Base-by-base conservation (phyloP, 64 coral and sea anemone genomes). In the Stichodactyla helianthus region DNA sequence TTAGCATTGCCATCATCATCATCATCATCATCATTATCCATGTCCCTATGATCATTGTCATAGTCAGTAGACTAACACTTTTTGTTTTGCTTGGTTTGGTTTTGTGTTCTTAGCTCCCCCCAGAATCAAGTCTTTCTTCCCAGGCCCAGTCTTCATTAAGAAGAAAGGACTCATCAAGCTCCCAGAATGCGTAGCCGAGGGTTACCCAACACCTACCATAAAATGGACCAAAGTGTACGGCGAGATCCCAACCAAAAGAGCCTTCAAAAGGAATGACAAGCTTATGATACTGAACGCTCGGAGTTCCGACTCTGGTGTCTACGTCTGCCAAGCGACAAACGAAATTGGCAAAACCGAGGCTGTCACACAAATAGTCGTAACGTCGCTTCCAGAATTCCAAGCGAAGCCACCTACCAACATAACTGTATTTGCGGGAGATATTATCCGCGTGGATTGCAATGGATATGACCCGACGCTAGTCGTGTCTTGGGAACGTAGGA, bases 171-270 rank as follows among this genome's bases (percentile, higher is more conserved):
- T 87, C 8, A 71, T 63, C 17, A 68, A 54, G 17, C 60, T 92
- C 20, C 90, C 90, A 22, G 52, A 28, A 9, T 92, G 90, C 78
- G 74, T 70, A 14, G 90, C 85, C 23, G 77, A 68, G 18, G 90
- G 90, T 8, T 92, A 77, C 71, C 90, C 90, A 13, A 79, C 84
- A 35, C 84, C 90, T 9, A 83, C 54, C 12, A 53, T 92, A 77
- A 86, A 77, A 77, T 92, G 90, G 90, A 60, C 85, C 53, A 85
- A 86, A 82, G 50, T 87, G 6, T 87, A 87, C 71, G 77, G 58
- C 11, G 86, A 79, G 56, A 68, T 92, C 7, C 85, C 90, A 19
- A 50, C 82, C 11, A 53, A 6, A 26, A 55, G 90, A 17, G 20
- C 13, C 8, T 4, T 87, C 26, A n/a, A 79, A 12, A 87, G 18